Percentiles rank a stretch among this genome's conserved stretches.
Conservation (phyloP, 2,113 vertebrate genomes). For the Girardinichthys multiradiatus region DNA sequence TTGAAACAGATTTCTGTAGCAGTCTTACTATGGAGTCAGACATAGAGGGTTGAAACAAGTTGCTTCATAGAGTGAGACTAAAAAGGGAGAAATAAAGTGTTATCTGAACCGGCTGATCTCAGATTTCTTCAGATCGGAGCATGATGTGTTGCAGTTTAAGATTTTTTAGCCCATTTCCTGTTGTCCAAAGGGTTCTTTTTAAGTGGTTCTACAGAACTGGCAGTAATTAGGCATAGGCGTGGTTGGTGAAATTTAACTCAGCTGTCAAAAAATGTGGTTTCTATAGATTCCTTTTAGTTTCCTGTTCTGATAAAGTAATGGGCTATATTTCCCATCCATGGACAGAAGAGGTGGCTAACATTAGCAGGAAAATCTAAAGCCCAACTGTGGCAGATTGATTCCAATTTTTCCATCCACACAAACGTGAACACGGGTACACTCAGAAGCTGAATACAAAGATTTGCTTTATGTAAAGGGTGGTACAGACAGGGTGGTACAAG, state of each 20-base stretch:
- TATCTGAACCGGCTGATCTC: too few species aligned
- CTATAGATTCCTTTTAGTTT: background rate
- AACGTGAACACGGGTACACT: background rate
- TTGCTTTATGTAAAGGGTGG: slow-evolving; percentile 32
- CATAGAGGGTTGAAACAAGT: too few species aligned
- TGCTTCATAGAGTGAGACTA: too few species aligned
- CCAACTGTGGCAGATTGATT: slow-evolving; percentile 5
- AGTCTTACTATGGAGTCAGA: too few species aligned
- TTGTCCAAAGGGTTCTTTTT: background rate
- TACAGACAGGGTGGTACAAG: slow-evolving; percentile 2
- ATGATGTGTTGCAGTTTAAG: background rate
- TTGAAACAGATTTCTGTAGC: too few species aligned
- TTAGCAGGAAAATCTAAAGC: background rate
- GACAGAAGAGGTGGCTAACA: background rate
- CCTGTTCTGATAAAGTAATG: background rate
- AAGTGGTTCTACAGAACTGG: background rate
- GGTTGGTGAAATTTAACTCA: background rate
- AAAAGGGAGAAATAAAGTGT: too few species aligned
- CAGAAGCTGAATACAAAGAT: slow-evolving; percentile 33
- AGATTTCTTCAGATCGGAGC: too few species aligned
- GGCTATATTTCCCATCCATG: background rate
- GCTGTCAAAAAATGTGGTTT: too few species aligned
- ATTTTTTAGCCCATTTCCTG: background rate
- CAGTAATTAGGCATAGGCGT: background rate
- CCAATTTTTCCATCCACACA: slow-evolving; percentile 10